A percentile compares a stretch with the other conserved stretches of the same genome.
These are phyloP conservation scores for Timandra comae DNA, from an alignment of 2,888 invertebrate species.

Conservation along the genomic window DNA sequence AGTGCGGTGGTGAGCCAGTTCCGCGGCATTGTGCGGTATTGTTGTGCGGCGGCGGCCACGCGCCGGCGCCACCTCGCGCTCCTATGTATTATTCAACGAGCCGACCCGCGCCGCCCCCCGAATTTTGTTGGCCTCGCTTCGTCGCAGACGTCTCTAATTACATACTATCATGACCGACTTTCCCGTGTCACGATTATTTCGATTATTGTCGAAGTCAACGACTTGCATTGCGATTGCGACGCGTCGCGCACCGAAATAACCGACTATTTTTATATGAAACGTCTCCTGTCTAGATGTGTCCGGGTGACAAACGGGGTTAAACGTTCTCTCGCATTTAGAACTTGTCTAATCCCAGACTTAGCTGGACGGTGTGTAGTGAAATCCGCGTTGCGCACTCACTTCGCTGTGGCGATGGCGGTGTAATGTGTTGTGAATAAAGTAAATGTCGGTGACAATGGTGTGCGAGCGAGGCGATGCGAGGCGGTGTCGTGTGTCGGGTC, in stretches of 20 bases:
- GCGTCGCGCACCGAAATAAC: constrained; percentile 26
- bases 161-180: constrained; percentile 62
- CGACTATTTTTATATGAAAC: constrained; percentile 19
- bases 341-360: too few species aligned
- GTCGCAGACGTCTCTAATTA: constrained; percentile 57
- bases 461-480: constrained; percentile 15
- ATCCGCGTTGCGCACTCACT: too few species aligned
- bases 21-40: background rate
- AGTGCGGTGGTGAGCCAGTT: constrained; percentile 28
- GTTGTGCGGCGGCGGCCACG: constrained; percentile 4
- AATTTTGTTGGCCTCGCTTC: constrained; percentile 58
- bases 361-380: too few species aligned
- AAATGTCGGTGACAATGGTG: too few species aligned
- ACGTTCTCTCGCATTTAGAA: too few species aligned
- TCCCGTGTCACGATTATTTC: constrained; percentile 52
- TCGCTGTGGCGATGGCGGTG: too few species aligned
- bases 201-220: constrained; percentile 49
- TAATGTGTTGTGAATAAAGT: too few species aligned
- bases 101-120: constrained; percentile 66
- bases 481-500: constrained; percentile 45
- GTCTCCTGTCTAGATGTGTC: constrained; percentile 16
- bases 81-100: constrained; percentile 67
- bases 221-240: constrained; percentile 27
- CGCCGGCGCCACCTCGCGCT: constrained; percentile 43
- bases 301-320: constrained; percentile 11